Evolutionary conservation across 2,797 vertebrate genomes (phyloP).

Genomic region (Pelobates cultripes): DNA sequence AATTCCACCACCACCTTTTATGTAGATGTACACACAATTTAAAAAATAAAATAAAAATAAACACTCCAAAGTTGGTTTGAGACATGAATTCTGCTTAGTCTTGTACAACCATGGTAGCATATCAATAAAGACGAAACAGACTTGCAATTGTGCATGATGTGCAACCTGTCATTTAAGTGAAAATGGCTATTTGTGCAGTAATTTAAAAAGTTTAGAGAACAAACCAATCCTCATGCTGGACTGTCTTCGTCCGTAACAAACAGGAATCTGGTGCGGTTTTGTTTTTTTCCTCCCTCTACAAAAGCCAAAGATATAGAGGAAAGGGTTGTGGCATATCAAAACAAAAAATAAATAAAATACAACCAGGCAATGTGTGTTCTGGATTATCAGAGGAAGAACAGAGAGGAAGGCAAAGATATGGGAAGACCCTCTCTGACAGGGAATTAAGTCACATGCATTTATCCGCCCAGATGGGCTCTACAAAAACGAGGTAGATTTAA

Average conservation of each 20-base stretch:
- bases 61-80: too few species aligned
- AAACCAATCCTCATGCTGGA: not conserved
- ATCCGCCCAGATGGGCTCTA: slow-evolving; percentile 60
- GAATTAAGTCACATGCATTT: slow-evolving; percentile 57
- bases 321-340: not conserved
- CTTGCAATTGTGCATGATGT: too few species aligned
- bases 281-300: not conserved
- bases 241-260: not conserved
- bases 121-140: too few species aligned
- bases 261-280: not conserved
- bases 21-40: not conserved
- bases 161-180: too few species aligned
- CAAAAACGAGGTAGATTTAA: slow-evolving; percentile 72
- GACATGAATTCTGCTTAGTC: too few species aligned
- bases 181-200: too few species aligned
- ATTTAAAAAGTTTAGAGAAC: too few species aligned
- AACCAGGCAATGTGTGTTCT: slow-evolving; percentile 17
- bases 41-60: too few species aligned
- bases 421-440: slow-evolving; percentile 58
- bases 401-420: slow-evolving; percentile 60
- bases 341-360: too few species aligned
- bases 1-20: not conserved
- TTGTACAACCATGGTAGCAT: too few species aligned
- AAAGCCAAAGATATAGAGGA: slow-evolving; percentile 19
- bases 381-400: slow-evolving; percentile 57